A percentile compares a stretch with the other conserved stretches of the same genome.
Evolutionary conservation across 1,140 invertebrate species (phyloP).

Genomic region (Delia radicum): DNA sequence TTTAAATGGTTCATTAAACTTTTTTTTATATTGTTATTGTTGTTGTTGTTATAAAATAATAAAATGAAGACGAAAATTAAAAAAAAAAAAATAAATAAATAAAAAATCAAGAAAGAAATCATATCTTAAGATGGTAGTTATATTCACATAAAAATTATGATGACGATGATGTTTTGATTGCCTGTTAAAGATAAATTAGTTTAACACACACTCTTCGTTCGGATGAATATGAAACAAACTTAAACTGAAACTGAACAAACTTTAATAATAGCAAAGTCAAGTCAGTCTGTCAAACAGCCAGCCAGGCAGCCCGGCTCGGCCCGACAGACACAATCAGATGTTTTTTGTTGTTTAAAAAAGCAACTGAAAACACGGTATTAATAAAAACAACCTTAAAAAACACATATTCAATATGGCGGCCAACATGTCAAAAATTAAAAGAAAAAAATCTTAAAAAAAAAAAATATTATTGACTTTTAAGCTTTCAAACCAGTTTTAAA

Average conservation of each 20-base stretch:
- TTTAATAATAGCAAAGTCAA: background rate
- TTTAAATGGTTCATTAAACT: background rate
- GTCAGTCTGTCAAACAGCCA: background rate
- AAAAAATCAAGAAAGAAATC: background rate
- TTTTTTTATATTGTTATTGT: background rate
- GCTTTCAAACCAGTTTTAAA: background rate
- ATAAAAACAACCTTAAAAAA: constrained; percentile 36
- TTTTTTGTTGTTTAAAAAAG: background rate
- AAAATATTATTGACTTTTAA: constrained; percentile 14
- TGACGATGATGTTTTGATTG: constrained; percentile 22
- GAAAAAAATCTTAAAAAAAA: constrained; percentile 4
- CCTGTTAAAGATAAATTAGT: constrained; percentile 22
- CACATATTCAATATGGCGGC: constrained; percentile 54
- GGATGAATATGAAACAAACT: too few species aligned
- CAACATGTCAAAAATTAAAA: constrained; percentile 31
- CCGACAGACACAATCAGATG: constrained; percentile 12
- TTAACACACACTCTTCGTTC: constrained; percentile 17
- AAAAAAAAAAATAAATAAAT: background rate
- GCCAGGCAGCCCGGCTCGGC: too few species aligned
- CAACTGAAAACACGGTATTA: background rate
- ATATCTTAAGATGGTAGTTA: constrained; percentile 15
- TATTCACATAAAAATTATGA: constrained; percentile 15
- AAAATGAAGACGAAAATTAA: background rate
- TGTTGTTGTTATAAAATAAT: background rate
- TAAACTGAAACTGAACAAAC: background rate